phyloP scores from a whole-genome alignment of 2,888 invertebrate genomes.

The Dryocosmus kuriphilus region DNA sequence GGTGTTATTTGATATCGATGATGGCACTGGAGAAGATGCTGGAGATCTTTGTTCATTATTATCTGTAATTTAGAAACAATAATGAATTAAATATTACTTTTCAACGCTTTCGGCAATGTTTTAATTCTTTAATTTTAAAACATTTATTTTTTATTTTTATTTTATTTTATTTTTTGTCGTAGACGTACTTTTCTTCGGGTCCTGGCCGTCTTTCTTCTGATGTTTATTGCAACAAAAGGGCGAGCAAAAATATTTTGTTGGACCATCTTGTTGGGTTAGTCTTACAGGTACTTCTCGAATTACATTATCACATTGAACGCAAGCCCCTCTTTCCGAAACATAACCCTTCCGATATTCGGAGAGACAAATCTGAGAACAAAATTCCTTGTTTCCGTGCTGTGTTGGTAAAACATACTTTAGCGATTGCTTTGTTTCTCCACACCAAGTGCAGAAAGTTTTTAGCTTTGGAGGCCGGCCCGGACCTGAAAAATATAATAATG shows the following conservation, averaged over 20 bases:
- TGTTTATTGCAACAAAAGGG: slow-evolving; percentile 90
- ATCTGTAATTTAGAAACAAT: slow-evolving; percentile 52
- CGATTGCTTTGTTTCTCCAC: slow-evolving; percentile 89
- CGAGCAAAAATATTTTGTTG: slow-evolving; percentile 91
- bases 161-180: too few relatives aligned
- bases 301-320: slow-evolving; percentile 92
- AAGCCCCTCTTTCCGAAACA: slow-evolving; percentile 86
- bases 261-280: slow-evolving; percentile 78
- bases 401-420: slow-evolving; percentile 92
- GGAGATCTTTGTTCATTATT: slow-evolving; percentile 69
- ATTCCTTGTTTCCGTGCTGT: slow-evolving; percentile 93
- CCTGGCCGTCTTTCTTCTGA: slow-evolving; percentile 82
- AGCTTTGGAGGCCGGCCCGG: slow-evolving; percentile 90
- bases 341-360: slow-evolving; percentile 93
- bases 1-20: slow-evolving; percentile 68
- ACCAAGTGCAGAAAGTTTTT: slow-evolving; percentile 88
- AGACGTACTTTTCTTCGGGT: slow-evolving; percentile 17
- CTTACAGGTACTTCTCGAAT: slow-evolving; percentile 86
- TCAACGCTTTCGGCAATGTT: too few relatives aligned
- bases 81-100: slow-evolving; percentile 24
- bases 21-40: slow-evolving; percentile 69
- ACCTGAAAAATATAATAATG: too few relatives aligned
- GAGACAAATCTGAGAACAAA: slow-evolving; percentile 93
- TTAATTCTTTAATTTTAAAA: not conserved
- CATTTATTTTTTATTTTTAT: slow-evolving; percentile 41